Percentiles rank a stretch among this genome's conserved stretches.
Evolutionary conservation across 2,797 vertebrate species (phyloP).

Genomic region (Benthosema pterotum): DNA sequence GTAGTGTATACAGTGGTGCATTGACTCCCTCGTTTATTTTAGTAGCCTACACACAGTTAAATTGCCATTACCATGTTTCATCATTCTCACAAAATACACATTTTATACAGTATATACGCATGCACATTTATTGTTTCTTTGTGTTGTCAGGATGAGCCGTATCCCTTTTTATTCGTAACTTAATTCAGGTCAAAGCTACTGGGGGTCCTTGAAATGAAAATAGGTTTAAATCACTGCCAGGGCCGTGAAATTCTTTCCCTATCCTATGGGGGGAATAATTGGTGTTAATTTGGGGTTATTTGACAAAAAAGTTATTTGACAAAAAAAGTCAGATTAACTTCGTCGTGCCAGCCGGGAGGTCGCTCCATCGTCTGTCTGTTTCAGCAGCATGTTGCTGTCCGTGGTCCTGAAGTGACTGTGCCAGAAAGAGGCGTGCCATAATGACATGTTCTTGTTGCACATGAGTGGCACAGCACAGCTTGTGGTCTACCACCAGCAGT

Average conservation of each 20-base stretch:
- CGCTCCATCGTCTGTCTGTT: not conserved
- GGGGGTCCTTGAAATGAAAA: no score
- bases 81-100: not conserved
- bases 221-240: no score
- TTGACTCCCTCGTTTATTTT: conserved; percentile 16
- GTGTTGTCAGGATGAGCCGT: no score
- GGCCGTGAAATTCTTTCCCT: no score
- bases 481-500: conserved; percentile 4
- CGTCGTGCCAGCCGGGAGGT: not conserved
- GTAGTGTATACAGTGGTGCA: conserved; percentile 26
- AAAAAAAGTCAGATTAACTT: not conserved
- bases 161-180: no score
- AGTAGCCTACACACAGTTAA: not conserved
- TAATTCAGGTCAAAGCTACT: no score
- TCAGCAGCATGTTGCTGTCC: conserved; percentile 12
- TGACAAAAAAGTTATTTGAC: no score
- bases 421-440: conserved; percentile 3
- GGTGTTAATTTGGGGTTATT: no score
- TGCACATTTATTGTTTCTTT: not conserved
- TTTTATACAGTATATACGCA: not conserved
- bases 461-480: conserved; percentile 7
- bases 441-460: conserved; percentile 5
- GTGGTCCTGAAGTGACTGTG: conserved; percentile 18
- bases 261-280: no score
- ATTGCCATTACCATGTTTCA: not conserved